Evolutionary conservation across 2,888 invertebrate genomes (phyloP).

Genomic region (Ormia ochracea): DNA sequence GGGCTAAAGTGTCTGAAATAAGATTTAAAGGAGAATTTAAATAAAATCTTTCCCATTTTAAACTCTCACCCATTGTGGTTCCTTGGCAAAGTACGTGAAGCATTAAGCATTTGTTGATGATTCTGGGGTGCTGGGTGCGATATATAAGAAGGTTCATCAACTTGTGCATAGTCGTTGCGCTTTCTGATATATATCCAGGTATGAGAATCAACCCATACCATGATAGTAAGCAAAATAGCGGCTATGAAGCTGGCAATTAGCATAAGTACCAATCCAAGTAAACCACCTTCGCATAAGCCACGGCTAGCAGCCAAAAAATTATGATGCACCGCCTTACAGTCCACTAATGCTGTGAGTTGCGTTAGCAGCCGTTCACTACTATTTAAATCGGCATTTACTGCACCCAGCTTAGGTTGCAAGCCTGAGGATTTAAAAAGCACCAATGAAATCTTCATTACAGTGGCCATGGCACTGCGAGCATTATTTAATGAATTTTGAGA

Average conservation of each 20-base stretch:
- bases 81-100: conserved; percentile 78
- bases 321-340: conserved; percentile 89
- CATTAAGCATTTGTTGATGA: conserved; percentile 78
- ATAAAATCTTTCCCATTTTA: conserved; percentile 61
- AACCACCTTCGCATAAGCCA: conserved; percentile 88
- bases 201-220: conserved; percentile 96
- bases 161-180: conserved; percentile 88
- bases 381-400: conserved; percentile 86
- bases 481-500: conserved; percentile 83
- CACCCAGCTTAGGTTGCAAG: conserved; percentile 85
- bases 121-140: conserved; percentile 77
- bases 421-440: conserved; percentile 78
- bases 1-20: conserved; percentile 76
- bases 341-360: conserved; percentile 83
- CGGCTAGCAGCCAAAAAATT: conserved; percentile 88
- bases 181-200: conserved; percentile 97
- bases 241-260: conserved; percentile 90
- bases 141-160: conserved; percentile 85
- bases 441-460: conserved; percentile 76
- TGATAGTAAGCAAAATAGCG: conserved; percentile 91
- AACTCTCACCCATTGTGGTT: conserved; percentile 76
- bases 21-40: conserved; percentile 60
- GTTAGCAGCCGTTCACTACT: conserved; percentile 85
- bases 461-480: conserved; percentile 77
- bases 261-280: conserved; percentile 90